Evolutionary conservation across 2,797 vertebrate genomes (phyloP).

Genomic region (Ceryle rudis): DNA sequence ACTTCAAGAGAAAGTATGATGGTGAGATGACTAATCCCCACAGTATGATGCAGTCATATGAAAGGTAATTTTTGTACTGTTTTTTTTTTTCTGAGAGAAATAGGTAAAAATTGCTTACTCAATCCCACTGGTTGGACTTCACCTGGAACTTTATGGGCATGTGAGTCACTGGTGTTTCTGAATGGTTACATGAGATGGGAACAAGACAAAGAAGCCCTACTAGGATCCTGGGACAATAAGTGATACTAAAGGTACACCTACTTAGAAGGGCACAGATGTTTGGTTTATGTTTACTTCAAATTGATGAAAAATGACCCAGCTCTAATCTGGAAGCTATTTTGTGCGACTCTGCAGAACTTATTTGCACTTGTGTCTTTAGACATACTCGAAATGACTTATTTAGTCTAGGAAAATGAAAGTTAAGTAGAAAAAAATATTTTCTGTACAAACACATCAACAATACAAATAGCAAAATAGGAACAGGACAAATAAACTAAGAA

Average conservation of each 20-base stretch:
- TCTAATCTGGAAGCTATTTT: neutral
- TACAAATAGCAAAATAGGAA: neutral
- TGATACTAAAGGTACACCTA: neutral
- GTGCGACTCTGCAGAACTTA: neutral
- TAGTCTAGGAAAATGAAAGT: neutral
- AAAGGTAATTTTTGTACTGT: neutral
- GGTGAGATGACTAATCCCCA: neutral
- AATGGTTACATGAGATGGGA: neutral
- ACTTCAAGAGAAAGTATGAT: neutral
- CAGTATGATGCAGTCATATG: neutral
- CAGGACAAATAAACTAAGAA: neutral
- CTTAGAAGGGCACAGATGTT: neutral
- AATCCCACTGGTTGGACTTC: neutral
- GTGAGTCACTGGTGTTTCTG: accelerated
- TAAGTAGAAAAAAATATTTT: neutral
- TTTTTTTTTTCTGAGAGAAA: neutral
- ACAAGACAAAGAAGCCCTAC: neutral
- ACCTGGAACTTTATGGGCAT: neutral
- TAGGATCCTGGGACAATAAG: neutral
- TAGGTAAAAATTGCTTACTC: neutral
- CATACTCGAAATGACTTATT: neutral
- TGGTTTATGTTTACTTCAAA: neutral
- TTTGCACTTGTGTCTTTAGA: neutral
- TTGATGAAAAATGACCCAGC: accelerated
- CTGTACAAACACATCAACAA: neutral